A percentile compares a stretch with the other conserved stretches of the same genome.
These are phyloP conservation scores for Microctonus brassicae DNA, from an alignment of 2,888 invertebrate genomes.

Conservation along the genomic window DNA sequence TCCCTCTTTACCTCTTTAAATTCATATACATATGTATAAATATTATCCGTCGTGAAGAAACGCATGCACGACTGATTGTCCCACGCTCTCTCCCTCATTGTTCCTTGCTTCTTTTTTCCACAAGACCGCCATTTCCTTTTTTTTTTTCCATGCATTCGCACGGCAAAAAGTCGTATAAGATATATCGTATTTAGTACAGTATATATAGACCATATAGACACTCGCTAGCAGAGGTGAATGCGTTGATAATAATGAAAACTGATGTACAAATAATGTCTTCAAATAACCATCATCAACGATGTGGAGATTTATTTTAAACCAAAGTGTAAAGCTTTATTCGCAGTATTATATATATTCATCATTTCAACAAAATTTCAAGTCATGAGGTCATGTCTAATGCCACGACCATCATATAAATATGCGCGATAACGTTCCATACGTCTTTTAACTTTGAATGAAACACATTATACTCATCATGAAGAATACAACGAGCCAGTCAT, in stretches of 20 bases:
- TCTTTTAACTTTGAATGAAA: not conserved
- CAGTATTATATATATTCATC: too few relatives aligned
- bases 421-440: not conserved
- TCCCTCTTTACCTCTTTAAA: not conserved
- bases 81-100: conserved; percentile 63
- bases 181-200: not conserved
- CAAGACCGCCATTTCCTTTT: conserved; percentile 35
- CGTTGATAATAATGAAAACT: not conserved
- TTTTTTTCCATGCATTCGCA: conserved; percentile 42
- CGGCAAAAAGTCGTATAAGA: conserved; percentile 44
- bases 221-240: not conserved
- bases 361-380: conserved; percentile 17
- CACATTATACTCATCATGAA: too few relatives aligned
- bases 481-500: not conserved
- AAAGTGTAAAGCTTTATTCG: too few relatives aligned
- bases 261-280: not conserved
- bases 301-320: too few relatives aligned
- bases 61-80: conserved; percentile 54
- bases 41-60: conserved; percentile 48
- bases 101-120: conserved; percentile 44
- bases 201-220: conserved; percentile 30
- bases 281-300: not conserved
- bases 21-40: not conserved
- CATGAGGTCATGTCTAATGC: conserved; percentile 11
- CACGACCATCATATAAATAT: not conserved